Evolutionary conservation across 1,140 invertebrate genomes (phyloP), one percentile per base, ranked within the genome.

Genomic region (Bombus pascuorum): DNA sequence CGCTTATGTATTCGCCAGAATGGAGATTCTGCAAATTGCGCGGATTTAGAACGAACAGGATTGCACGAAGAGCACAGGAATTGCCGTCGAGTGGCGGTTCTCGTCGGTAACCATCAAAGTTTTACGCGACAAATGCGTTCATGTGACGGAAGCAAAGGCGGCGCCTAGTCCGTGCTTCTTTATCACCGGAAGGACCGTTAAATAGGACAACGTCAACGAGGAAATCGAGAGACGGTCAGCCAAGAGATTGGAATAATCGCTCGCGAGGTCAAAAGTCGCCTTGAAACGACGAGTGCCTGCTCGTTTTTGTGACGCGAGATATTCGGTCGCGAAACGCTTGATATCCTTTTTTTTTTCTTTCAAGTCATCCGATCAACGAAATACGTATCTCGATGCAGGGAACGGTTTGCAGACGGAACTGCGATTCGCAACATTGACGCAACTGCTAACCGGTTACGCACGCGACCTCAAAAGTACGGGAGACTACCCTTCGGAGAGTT

Each of bases 121-220:
- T 70, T 39, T 70, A n/a, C 32, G 9, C 13, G 28, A 22, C 15
- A 18, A 28, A 28, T 6, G 13, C 32, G 32, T 22, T 2, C 44
- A 12, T 62, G 34, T 8, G 37, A 32, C 47, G 22, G 28, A 59
- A 66, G 42, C 28, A 65, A n/a, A 37, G 25, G n/a, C 32, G 83
- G 59, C 78, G 78, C 71, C 39, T 62, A 28, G 72, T 39, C 59
- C 57, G 78, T 66, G 12, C 0, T 25, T 62, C 32, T 39, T 86
- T 86, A 86, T 86, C 85, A 78, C 81, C 85, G 85, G 85, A 86
- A 86, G 85, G 62, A n/a, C 74, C 71, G 79, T 13, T 86, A 86
- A 86, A 65, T 86, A 81, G 85, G 84, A 84, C 83, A 78, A 47
- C 80, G 78, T 68, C 12, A 62, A 83, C 70, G 47, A 86, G 85